phyloP scores from a whole-genome alignment of 2,113 vertebrate species.

The Fregetta grallaria region DNA sequence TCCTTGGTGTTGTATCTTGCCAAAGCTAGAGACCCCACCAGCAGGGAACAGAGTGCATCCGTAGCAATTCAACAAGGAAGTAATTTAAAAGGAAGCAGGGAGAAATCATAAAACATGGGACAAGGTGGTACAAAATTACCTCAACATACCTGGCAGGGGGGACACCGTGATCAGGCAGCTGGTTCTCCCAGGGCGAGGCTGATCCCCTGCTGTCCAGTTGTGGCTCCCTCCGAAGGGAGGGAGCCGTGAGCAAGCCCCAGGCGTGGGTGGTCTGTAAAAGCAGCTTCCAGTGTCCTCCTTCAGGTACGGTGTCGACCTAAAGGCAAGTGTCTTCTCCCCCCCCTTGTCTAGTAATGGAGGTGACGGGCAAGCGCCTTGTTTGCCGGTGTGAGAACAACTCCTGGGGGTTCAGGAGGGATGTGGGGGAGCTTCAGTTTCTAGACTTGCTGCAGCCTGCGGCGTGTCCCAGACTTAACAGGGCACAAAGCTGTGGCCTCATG shows the following conservation, averaged over 20 bases:
- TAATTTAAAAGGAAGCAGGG: neutral
- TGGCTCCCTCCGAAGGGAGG: neutral
- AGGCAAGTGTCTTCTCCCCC: neutral
- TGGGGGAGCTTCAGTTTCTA: neutral
- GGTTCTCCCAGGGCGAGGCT: neutral
- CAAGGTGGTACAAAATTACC: neutral
- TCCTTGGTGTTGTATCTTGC: neutral
- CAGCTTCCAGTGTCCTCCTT: neutral
- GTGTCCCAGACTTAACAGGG: neutral
- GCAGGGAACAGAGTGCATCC: neutral
- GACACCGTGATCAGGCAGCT: neutral
- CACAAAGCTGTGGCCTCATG: neutral
- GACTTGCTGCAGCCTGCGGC: neutral
- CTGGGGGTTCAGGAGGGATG: neutral
- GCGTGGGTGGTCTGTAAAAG: neutral
- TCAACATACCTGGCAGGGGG: neutral
- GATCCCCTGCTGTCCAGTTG: neutral
- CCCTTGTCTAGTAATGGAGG: neutral
- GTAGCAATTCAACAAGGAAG: neutral
- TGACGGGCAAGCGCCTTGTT: neutral
- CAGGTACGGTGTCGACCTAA: neutral
- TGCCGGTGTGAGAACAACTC: neutral
- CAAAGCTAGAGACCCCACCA: neutral
- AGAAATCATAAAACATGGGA: neutral
- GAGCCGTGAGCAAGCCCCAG: neutral